Evolutionary conservation across 2,797 vertebrate species (phyloP), one percentile per base, ranked within the genome.

Genomic region (Phylloscopus collybita): DNA sequence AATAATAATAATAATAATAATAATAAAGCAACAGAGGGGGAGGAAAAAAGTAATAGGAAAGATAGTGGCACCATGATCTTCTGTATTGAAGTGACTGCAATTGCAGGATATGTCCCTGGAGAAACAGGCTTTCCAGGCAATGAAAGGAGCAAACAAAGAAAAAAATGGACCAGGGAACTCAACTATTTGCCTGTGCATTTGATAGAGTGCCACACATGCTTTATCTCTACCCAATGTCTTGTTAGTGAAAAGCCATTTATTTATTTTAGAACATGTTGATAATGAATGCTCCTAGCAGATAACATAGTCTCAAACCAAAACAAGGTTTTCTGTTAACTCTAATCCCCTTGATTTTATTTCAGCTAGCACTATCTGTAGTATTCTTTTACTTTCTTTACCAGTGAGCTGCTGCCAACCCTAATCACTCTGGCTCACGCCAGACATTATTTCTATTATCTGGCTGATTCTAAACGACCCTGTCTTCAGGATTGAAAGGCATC

Each of bases 241-340:
- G 83, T 88, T 80, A 96, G n/a, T 88, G 80, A 95, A 95, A 88
- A 94, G 61, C 11, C 69, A 95, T 92, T 90, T 95, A 95, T 95
- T 96, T 96, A 95, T 95, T 93, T 94, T 85, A 92, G 51, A 92
- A 80, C 80, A 94, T 65, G 92, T 42, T 59, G 78, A 82, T 94
- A 95, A 95, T 85, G 94, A 95, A 90, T 93, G 93, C 86, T 95
- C n/a, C 80, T 40, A 84, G 73, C 27, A 95, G 96, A 95, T 97
- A 97, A 94, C 86, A 89, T 16, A 93, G 93, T 90, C 86, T 90
- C 71, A 94, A 80, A 94, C 21, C 42, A 95, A 92, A 97, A 80
- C 64, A 95, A 88, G 73, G 69, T 74, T 94, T 96, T 92, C 88
- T 92, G 86, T 94, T 88, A 71, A 76, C 42, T 76, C 67, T 92